These are phyloP conservation scores for Epinephelus moara DNA, from an alignment of 2,113 vertebrate genomes.

Conservation along the genomic window DNA sequence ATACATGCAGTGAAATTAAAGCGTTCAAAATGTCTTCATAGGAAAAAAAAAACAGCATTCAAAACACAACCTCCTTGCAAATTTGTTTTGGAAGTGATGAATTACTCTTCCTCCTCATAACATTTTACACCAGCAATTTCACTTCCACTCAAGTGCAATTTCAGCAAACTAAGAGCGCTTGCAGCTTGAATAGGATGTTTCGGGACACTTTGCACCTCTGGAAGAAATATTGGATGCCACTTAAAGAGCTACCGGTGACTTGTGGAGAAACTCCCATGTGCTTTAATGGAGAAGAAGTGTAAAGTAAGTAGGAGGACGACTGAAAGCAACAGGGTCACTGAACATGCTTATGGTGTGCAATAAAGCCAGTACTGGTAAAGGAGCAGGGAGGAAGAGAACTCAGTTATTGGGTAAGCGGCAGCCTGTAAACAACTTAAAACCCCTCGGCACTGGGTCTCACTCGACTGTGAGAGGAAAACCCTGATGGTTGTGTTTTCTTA, in stretches of 20 bases:
- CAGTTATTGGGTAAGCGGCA: constrained; percentile 77
- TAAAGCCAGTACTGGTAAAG: constrained; percentile 57
- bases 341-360: constrained; percentile 57
- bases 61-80: constrained; percentile 19
- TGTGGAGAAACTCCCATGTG: constrained; percentile 35
- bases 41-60: constrained; percentile 4
- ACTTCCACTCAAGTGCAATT: constrained; percentile 63
- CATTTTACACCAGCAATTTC: constrained; percentile 51
- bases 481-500: constrained; percentile 62
- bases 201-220: constrained; percentile 25
- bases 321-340: constrained; percentile 61
- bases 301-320: constrained; percentile 43
- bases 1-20: background rate
- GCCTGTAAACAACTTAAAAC: constrained; percentile 79
- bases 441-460: constrained; percentile 63
- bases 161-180: constrained; percentile 41
- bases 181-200: constrained; percentile 36
- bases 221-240: constrained; percentile 22
- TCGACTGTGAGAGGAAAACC: constrained; percentile 63
- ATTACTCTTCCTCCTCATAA: constrained; percentile 26
- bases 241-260: constrained; percentile 31
- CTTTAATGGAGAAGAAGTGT: constrained; percentile 51
- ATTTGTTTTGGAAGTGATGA: constrained; percentile 44
- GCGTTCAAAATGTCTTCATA: background rate
- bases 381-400: constrained; percentile 59